Evolutionary conservation across 2,888 invertebrate genomes (phyloP), one percentile per base, ranked within the genome.

Genomic region (Xylota sylvarum): DNA sequence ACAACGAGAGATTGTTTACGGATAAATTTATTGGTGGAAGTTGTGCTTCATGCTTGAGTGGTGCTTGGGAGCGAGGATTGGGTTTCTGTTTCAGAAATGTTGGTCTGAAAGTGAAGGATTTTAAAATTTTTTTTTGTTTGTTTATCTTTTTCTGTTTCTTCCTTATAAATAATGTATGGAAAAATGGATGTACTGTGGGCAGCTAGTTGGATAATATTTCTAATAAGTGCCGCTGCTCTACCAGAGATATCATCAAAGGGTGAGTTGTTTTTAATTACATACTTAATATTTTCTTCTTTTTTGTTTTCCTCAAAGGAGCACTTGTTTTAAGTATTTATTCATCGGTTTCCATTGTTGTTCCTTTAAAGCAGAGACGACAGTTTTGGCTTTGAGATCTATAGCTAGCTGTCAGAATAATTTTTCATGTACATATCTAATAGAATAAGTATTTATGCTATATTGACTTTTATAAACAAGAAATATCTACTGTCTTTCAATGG

Each of bases 161-260:
- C 17, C 17, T 67, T 19, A 19, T 19, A 40, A 69, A 78, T 56
- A 69, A 78, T 56, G 74, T 73, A 65, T 32, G 52, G 35, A 70
- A 88, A 88, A 64, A 89, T 89, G 89, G 89, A 88, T 85, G 88
- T 88, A 67, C 67, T 89, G 35, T 86, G 88, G 78, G 88, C 88
- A 81, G 76, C 88, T 46, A 87, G 88, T 78, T 90, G 90, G 89
- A 89, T 90, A 88, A 89, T 90, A 77, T 88, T 90, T 82, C 87
- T 91, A 87, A 88, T 91, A 88, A 89, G 89, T 78, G 90, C 89
- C 74, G 88, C 90, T 74, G 90, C 90, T 58, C 70, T 88, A 30
- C 90, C 92, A 76, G 92, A 92, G 88, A 92, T 92, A 88, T 90
- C 91, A 81, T 90, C 92, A 86, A 92, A 92, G 90, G 92, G 92